Conservation (phyloP, 2,113 vertebrate species). For the Sebastes schlegelii region DNA sequence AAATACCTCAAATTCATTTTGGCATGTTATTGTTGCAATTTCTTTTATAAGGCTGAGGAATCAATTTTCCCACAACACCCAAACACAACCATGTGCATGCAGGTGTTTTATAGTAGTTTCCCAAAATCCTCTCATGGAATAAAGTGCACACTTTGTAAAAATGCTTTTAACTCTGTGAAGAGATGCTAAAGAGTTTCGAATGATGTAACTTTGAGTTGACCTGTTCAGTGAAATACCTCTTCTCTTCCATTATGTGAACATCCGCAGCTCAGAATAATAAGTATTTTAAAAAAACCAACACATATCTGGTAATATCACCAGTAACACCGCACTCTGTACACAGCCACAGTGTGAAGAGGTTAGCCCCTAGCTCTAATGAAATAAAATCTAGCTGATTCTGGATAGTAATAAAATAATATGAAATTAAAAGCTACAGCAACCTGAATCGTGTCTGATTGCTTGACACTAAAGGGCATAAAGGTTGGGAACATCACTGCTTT, state of each 20-base stretch:
- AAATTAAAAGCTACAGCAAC: slow-evolving; percentile 54
- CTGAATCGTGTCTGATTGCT: slow-evolving; percentile 56
- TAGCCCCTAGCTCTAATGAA: slow-evolving; percentile 67
- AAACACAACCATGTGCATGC: slow-evolving; percentile 20
- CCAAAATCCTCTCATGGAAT: slow-evolving; percentile 66
- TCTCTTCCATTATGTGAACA: slow-evolving; percentile 76
- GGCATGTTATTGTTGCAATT: neutral
- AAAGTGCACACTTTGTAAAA: slow-evolving; percentile 72
- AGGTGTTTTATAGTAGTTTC: slow-evolving; percentile 47
- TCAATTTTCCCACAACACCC: slow-evolving; percentile 22
- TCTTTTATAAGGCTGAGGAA: slow-evolving; percentile 3
- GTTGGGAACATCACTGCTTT: slow-evolving; percentile 5
- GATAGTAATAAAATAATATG: slow-evolving; percentile 50
- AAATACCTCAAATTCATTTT: neutral
- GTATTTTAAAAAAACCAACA: slow-evolving; percentile 44
- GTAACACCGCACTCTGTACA: slow-evolving; percentile 50
- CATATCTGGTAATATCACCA: slow-evolving; percentile 42
- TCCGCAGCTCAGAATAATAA: slow-evolving; percentile 71
- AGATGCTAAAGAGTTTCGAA: slow-evolving; percentile 81
- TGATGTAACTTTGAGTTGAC: slow-evolving; percentile 81
- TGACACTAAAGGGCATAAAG: slow-evolving; percentile 36
- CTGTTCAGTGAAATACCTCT: slow-evolving; percentile 74
- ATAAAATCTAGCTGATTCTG: slow-evolving; percentile 68
- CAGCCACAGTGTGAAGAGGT: slow-evolving; percentile 67
- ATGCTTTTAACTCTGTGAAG: slow-evolving; percentile 77